These are phyloP conservation scores for Drymonia ruficornis DNA, from an alignment of 2,888 invertebrate species.

Conservation along the genomic window DNA sequence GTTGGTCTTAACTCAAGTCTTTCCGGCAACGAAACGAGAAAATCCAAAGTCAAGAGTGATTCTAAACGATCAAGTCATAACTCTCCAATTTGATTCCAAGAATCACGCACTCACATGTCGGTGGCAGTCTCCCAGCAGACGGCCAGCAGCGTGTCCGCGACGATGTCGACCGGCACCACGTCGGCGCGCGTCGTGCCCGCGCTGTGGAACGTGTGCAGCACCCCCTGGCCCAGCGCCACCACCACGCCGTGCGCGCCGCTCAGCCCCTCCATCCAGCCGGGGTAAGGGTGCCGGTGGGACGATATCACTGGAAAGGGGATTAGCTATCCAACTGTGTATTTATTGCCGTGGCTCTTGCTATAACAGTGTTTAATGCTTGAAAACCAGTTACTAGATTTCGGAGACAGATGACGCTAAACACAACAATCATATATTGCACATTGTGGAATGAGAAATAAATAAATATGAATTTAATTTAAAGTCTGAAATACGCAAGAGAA, in stretches of 20 bases:
- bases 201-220: conserved; percentile 87
- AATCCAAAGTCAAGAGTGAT: too few species aligned
- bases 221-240: conserved; percentile 87
- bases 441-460: too few species aligned
- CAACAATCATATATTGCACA: too few species aligned
- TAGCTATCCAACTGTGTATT: background rate
- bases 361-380: too few species aligned
- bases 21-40: too few species aligned
- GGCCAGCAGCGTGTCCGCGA: conserved; percentile 88
- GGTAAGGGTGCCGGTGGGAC: conserved; percentile 83
- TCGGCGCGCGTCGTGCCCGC: conserved; percentile 85
- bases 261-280: conserved; percentile 95
- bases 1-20: too few species aligned
- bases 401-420: too few species aligned
- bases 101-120: conserved; percentile 13
- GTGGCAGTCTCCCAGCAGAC: conserved; percentile 88
- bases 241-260: conserved; percentile 92
- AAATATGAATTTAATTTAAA: too few species aligned
- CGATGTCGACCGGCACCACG: conserved; percentile 91
- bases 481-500: too few species aligned
- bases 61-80: too few species aligned
- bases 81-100: too few species aligned
- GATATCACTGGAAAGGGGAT: conserved; percentile 81
- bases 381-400: too few species aligned
- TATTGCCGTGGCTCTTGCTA: background rate